Conservation (phyloP, 2,888 invertebrate genomes). For the Brachyopa scutellaris region DNA sequence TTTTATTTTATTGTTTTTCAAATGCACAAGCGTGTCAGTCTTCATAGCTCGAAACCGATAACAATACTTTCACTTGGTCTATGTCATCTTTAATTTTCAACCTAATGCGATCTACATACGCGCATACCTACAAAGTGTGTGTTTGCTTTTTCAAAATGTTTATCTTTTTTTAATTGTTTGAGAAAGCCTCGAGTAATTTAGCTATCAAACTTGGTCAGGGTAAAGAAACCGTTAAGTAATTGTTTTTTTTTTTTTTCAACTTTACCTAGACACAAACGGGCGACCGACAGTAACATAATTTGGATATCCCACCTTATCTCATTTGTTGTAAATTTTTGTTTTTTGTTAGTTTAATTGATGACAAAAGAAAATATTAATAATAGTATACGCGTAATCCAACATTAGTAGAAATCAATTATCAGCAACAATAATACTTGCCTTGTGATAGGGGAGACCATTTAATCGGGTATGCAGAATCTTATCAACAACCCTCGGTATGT, state of each 20-base stretch:
- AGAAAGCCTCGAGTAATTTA: neutral
- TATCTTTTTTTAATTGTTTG: neutral
- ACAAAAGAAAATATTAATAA: neutral
- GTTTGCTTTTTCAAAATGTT: neutral
- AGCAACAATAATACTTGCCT: neutral
- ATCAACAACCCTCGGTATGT: neutral
- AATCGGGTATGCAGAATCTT: constrained; percentile 1
- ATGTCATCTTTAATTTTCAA: constrained; percentile 22
- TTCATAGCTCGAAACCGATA: constrained; percentile 32
- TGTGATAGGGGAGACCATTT: neutral
- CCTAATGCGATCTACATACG: neutral
- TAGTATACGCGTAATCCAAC: too few relatives aligned
- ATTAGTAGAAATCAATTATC: constrained; percentile 7
- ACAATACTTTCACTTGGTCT: constrained; percentile 44
- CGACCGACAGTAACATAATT: constrained; percentile 10
- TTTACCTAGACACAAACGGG: too few relatives aligned
- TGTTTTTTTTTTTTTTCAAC: too few relatives aligned
- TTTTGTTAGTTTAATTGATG: neutral
- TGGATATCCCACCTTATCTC: neutral
- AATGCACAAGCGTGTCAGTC: constrained; percentile 40
- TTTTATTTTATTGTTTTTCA: neutral
- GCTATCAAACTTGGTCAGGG: constrained; percentile 13
- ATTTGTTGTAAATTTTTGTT: neutral
- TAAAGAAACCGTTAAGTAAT: constrained; percentile 17
- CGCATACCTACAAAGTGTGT: too few relatives aligned